Percentiles rank a stretch among this genome's conserved stretches.
Conservation (phyloP, 2,888 invertebrate species). For the Lacanobia wlatinum region DNA sequence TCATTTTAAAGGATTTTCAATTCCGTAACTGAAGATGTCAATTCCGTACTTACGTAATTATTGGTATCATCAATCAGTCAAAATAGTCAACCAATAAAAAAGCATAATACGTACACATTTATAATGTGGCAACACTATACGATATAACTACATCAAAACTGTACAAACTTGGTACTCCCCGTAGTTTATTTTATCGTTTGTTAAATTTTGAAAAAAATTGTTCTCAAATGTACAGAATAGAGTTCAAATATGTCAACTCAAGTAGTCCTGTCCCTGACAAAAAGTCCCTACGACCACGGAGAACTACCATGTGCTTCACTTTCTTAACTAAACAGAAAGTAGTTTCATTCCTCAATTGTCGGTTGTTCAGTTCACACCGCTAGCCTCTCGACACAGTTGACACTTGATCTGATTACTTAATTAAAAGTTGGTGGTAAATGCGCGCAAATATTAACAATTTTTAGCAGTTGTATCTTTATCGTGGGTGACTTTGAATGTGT, state of each 20-base stretch:
- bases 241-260: constrained; percentile 1
- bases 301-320: background rate
- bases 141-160: constrained; percentile 1
- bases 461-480: constrained; percentile 3
- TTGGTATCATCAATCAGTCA: background rate
- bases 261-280: background rate
- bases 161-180: background rate
- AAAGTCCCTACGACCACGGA: constrained; percentile 2
- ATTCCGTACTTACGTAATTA: background rate
- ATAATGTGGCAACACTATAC: constrained; percentile 1
- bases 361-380: too few relatives aligned
- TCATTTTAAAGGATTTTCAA: constrained; percentile 4
- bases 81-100: background rate
- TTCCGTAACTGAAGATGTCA: constrained; percentile 1
- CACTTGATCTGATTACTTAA: background rate
- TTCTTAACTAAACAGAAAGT: too few relatives aligned
- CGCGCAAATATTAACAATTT: constrained; percentile 3
- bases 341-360: too few relatives aligned
- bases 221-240: too few relatives aligned
- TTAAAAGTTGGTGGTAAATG: constrained; percentile 2
- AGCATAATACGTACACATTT: background rate
- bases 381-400: background rate
- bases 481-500: background rate
- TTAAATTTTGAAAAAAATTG: background rate
- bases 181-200: background rate